These are phyloP conservation scores for Genyomyrus donnyi DNA, from an alignment of 2,113 vertebrate species.

Conservation along the genomic window DNA sequence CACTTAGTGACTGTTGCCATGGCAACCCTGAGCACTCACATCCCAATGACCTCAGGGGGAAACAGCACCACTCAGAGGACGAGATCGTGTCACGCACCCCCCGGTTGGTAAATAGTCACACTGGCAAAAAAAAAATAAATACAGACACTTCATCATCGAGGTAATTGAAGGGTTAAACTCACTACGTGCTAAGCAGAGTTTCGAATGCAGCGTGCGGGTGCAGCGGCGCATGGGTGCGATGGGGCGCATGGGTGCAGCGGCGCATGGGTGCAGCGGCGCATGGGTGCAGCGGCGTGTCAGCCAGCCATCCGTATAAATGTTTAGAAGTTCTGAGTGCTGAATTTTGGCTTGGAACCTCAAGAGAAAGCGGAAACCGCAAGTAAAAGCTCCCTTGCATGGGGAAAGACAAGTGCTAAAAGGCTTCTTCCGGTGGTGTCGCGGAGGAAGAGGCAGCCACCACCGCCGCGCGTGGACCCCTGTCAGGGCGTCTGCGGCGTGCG, in stretches of 20 bases:
- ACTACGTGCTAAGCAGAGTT: conserved; percentile 35
- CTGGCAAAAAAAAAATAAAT: not conserved
- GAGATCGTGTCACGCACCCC: not conserved
- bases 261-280: no score
- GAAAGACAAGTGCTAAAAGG: conserved; percentile 54
- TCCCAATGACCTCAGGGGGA: not conserved
- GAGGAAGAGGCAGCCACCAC: not conserved
- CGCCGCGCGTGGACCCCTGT: conserved; percentile 40
- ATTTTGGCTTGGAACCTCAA: conserved; percentile 29
- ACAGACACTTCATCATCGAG: not conserved
- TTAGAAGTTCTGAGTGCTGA: conserved; percentile 43
- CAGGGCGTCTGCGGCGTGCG: conserved; percentile 20
- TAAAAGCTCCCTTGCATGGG: conserved; percentile 49
- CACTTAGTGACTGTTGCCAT: not conserved
- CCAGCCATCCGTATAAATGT: conserved; percentile 61
- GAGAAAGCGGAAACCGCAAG: conserved; percentile 48
- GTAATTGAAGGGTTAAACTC: conserved; percentile 11
- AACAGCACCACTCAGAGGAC: not conserved
- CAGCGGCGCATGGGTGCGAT: conserved; percentile 30
- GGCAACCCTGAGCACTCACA: not conserved
- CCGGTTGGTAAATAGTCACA: not conserved
- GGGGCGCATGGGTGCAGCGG: no score
- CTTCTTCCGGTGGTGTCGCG: not conserved
- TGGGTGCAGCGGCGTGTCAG: conserved; percentile 19
- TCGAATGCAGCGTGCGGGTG: conserved; percentile 49